Conservation (phyloP, 2,888 invertebrate species). For the Patella depressa region DNA sequence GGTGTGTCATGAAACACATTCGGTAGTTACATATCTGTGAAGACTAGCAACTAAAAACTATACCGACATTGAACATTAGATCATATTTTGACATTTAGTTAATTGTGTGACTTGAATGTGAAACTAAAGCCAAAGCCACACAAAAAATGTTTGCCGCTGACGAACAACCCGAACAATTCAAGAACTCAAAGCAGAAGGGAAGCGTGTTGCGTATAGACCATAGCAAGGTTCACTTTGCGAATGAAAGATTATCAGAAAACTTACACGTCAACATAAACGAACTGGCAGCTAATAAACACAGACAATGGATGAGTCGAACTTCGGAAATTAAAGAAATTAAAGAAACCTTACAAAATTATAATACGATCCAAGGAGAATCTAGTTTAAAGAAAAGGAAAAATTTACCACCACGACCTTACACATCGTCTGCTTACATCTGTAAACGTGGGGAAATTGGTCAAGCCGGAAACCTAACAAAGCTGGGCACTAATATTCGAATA, state of each 20-base stretch:
- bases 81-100: no score
- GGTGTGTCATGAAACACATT: no score
- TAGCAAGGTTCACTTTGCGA: neutral
- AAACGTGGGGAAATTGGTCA: no score
- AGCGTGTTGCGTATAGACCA: neutral
- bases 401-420: neutral
- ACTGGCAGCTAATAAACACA: neutral
- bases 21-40: no score
- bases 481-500: no score
- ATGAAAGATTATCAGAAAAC: neutral
- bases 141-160: neutral
- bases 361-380: neutral
- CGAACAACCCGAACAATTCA: neutral
- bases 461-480: no score
- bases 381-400: neutral
- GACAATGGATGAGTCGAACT: neutral
- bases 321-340: neutral
- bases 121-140: neutral
- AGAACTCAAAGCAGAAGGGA: neutral
- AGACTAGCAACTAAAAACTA: no score
- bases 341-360: neutral
- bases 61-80: no score
- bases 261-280: neutral
- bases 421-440: neutral
- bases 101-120: neutral